These are phyloP conservation scores for Phrynosoma platyrhinos DNA, from an alignment of 2,113 vertebrate species.

Conservation along the genomic window DNA sequence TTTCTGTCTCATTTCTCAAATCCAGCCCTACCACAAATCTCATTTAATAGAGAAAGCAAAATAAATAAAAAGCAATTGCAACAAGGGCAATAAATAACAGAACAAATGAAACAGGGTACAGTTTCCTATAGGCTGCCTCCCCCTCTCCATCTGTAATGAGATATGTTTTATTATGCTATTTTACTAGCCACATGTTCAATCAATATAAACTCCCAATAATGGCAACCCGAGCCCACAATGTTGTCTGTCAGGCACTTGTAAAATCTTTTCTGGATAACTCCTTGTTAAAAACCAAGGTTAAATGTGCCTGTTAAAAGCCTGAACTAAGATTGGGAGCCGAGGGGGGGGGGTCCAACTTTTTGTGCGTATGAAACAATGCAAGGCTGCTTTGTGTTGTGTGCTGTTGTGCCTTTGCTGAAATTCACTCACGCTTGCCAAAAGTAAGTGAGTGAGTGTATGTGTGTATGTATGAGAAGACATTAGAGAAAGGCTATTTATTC, in stretches of 20 bases:
- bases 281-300: conserved; percentile 65
- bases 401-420: background rate
- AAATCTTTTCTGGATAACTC: conserved; percentile 53
- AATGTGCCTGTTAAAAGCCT: conserved; percentile 57
- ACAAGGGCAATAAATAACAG: conserved; percentile 47
- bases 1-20: background rate
- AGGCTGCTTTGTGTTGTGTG: conserved; percentile 12
- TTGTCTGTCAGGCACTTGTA: conserved; percentile 59
- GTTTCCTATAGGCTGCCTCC: conserved; percentile 21
- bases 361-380: conserved; percentile 36
- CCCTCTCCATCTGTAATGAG: conserved; percentile 11
- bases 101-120: conserved; percentile 33
- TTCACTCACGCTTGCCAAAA: background rate
- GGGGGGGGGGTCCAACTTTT: conserved; percentile 13
- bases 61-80: conserved; percentile 49
- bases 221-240: conserved; percentile 27
- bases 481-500: conserved; percentile 34
- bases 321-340: conserved; percentile 4
- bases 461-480: background rate
- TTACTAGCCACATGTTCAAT: conserved; percentile 59
- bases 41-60: conserved; percentile 14
- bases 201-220: conserved; percentile 53
- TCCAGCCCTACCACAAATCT: background rate
- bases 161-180: conserved; percentile 51
- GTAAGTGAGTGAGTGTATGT: background rate